phyloP scores from a whole-genome alignment of 2,113 vertebrate genomes.

The Bolborhynchus lineola region DNA sequence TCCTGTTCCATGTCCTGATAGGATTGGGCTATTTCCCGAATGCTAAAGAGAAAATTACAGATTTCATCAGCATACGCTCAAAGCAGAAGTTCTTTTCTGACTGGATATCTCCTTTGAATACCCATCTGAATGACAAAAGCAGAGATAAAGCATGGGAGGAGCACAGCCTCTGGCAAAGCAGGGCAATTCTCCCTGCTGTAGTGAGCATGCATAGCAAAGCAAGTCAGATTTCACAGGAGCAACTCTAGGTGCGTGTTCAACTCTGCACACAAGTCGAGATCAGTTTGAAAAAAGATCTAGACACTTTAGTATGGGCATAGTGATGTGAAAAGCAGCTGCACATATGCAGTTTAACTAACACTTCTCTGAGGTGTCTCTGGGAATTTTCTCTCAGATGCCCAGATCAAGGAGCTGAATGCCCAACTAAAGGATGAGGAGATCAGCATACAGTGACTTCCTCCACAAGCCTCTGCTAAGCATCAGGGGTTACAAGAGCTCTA shows the following conservation, averaged over 20 bases:
- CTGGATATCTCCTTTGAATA: not conserved
- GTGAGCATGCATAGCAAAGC: not conserved
- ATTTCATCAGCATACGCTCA: not conserved
- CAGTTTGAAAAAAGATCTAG: not conserved
- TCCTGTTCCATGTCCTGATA: slow-evolving; percentile 94
- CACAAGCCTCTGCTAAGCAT: not conserved
- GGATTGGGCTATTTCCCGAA: slow-evolving; percentile 90
- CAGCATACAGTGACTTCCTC: not conserved
- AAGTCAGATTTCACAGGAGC: not conserved
- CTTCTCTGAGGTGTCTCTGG: not conserved
- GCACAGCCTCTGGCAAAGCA: not conserved
- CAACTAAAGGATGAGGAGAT: not conserved
- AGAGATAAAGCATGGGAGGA: not conserved
- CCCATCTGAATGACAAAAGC: not conserved
- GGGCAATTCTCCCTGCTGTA: not conserved
- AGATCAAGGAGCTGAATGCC: not conserved
- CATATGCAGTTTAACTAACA: not conserved
- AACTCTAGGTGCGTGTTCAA: not conserved
- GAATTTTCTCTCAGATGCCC: not conserved
- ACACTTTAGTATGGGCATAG: not conserved
- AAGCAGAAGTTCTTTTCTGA: not conserved
- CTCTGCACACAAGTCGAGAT: not conserved
- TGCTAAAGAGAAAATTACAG: slow-evolving; percentile 73
- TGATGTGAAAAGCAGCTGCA: not conserved
- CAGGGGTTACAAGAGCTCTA: not conserved